Conservation (phyloP, 2,113 vertebrate genomes). For the Oreochromis spilurus region DNA sequence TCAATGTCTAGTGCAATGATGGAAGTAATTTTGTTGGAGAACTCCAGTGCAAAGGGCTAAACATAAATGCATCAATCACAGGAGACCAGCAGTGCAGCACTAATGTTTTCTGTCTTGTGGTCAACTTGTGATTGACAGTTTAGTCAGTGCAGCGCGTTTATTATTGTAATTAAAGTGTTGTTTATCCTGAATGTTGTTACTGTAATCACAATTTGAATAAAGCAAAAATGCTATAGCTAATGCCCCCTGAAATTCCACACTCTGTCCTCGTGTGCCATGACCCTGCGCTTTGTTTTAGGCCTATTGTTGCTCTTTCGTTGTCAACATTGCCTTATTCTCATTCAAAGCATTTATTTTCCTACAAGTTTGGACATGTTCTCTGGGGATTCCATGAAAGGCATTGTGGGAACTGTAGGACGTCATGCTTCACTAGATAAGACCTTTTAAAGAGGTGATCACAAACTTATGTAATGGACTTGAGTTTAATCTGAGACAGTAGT, state of each 20-base stretch:
- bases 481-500: background rate
- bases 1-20: background rate
- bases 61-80: background rate
- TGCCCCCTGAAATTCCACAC: background rate
- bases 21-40: background rate
- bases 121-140: background rate
- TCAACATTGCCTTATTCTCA: background rate
- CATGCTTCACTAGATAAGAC: background rate
- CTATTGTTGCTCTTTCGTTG: background rate
- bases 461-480: background rate
- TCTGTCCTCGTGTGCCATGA: background rate
- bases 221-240: background rate
- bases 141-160: fast-evolving
- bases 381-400: background rate
- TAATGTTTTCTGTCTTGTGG: background rate
- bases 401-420: background rate
- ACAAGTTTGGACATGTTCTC: background rate
- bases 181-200: background rate
- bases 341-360: background rate
- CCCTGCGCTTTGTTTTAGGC: background rate
- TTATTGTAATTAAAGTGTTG: background rate
- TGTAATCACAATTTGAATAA: background rate
- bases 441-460: background rate
- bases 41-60: background rate
- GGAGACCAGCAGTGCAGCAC: background rate